Base-by-base conservation (phyloP, 1,140 invertebrate genomes). In the Cyclina sinensis region DNA sequence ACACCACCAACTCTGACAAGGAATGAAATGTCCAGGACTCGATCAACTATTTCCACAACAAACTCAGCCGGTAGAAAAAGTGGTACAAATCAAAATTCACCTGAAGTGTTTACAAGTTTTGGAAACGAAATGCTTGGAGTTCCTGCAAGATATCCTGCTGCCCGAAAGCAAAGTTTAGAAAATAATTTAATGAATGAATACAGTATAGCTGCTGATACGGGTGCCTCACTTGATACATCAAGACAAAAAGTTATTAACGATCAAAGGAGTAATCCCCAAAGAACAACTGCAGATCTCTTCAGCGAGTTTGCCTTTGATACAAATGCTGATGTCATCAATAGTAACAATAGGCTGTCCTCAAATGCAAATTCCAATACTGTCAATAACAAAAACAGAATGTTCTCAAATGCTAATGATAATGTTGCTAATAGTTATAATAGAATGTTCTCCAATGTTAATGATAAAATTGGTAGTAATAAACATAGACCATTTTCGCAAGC, bases 51-150 rank as follows among this genome's bases (percentile, higher is more conserved):
- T 70, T 70, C 65, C 7, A 18, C 65, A 7, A 54, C 51, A 3
- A 18, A 18, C 2, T 18, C 12, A 43, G 14, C 43, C 43, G 43
- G 43, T 7, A 43, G 4, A 14, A 43, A 14, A 43, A 4, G 43
- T 43, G 14, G 14, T 43, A 43, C 14, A 14, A 43, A 43, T 43
- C n/a, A n/a, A n/a, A n/a, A n/a, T 46, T 46, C 43, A n/a, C 11
- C n/a, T 5, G 32, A 65, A 18, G 18, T 35, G 18, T 70, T 70
- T 27, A 70, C 32, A 14, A 70, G 32, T 37, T 70, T 70, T n/a
- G 65, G 65, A 37, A 70, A 70, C 37, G 65, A 70, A 70, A 70
- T 70, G 65, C 30, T 70, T 12, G 65, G 65, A 37, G 30, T 14
- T 18, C 32, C 35, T 7, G 9, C 11, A 4, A 18, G 4, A 37